A percentile compares a stretch with the other conserved stretches of the same genome.
Evolutionary conservation across 2,888 invertebrate genomes (phyloP).

Genomic region (Papilio protenor): DNA sequence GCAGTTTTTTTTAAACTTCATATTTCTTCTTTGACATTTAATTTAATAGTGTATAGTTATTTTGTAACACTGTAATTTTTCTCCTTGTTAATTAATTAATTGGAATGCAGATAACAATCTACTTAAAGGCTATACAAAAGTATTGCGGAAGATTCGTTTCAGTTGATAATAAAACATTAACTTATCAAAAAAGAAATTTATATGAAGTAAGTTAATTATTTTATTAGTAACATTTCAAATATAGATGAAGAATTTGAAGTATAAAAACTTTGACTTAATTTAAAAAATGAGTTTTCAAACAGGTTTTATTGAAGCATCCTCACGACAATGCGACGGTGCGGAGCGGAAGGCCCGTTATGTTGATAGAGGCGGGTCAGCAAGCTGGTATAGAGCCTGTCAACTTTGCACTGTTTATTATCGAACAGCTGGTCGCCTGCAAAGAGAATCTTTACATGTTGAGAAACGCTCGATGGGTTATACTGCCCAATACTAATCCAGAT

Average conservation of each 20-base stretch:
- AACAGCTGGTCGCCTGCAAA: conserved; percentile 70
- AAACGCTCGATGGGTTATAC: conserved; percentile 67
- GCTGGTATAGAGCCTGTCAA: conserved; percentile 63
- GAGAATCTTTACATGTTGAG: conserved; percentile 64
- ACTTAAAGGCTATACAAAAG: conserved; percentile 62
- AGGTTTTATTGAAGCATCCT: conserved; percentile 24
- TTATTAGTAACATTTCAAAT: too few species aligned
- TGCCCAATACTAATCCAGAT: conserved; percentile 74
- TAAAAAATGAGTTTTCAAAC: background rate
- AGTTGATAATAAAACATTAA: conserved; percentile 52
- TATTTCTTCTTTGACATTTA: too few species aligned
- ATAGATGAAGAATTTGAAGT: too few species aligned
- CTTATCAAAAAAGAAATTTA: conserved; percentile 64
- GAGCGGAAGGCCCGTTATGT: conserved; percentile 59
- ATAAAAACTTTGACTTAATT: too few species aligned
- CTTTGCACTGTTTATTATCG: conserved; percentile 66
- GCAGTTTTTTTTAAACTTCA: too few species aligned
- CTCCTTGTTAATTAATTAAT: background rate
- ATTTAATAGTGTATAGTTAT: too few species aligned
- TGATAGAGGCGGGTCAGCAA: conserved; percentile 74
- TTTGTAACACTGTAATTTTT: background rate
- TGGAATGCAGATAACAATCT: conserved; percentile 66
- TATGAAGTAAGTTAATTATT: conserved; percentile 63
- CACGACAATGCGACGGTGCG: conserved; percentile 28
- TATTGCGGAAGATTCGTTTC: conserved; percentile 60